Evolutionary conservation across 2,113 vertebrate genomes (phyloP), one percentile per base, ranked within the genome.

Genomic region (Pelusios castaneus): DNA sequence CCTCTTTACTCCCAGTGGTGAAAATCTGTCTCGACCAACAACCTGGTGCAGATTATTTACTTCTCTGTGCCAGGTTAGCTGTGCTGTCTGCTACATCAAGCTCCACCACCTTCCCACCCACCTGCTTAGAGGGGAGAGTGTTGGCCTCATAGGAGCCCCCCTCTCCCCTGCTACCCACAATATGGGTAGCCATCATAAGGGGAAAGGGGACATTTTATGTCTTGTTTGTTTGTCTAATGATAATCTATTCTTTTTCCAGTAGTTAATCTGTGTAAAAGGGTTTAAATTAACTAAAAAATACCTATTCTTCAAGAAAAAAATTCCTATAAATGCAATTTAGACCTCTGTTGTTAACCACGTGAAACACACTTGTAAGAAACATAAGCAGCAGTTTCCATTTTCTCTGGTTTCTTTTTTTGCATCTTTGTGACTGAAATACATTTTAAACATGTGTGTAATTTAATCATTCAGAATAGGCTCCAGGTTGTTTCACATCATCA

Each of bases 111-210:
- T 49, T 84, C 29, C 52, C 16, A 24, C 45, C 25, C 12, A 5
- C 70, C 29, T 21, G 2, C 60, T 34, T 34, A 9, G 0, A 9
- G 0, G 0, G n/a, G 27, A 31, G 67, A 87, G 29, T 10, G 9
- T 14, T 49, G 70, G 60, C 78, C 51, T n/a, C 60, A 4, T 12
- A 52, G 55, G 63, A 77, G 38, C 85, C 1, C 1, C 67, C 81
- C 49, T 51, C 31, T 84, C 82, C 21, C 82, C 22, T 41, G 41
- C 9, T 79, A 1, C 4, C 0, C 1, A 29, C 47, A 11, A 34
- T 63, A 43, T 49, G 38, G 25, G 31, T 41, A 21, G 22, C 5
- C 2, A 84, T 3, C 51, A 88, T 51, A 80, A 19, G 80, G 75
- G 58, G 41, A 82, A 49, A 55, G 58, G 58, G 80, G 91, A 9